A percentile compares a stretch with the other conserved stretches of the same genome.
These are phyloP conservation scores for Subacronicta megacephala DNA, from an alignment of 2,888 invertebrate species.

Conservation along the genomic window DNA sequence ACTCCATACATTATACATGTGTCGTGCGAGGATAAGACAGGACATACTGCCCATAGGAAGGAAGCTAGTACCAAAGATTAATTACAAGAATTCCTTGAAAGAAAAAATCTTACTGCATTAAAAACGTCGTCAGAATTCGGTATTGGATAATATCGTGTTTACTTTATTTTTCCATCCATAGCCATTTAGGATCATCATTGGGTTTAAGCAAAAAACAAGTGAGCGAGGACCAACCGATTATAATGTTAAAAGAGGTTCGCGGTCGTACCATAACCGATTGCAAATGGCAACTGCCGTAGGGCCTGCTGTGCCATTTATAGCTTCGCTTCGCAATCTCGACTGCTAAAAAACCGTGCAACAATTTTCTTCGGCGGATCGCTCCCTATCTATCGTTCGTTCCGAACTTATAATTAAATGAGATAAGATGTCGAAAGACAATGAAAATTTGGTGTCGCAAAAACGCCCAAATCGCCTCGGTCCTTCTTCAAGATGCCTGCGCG, in stretches of 20 bases:
- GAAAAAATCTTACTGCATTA: constrained; percentile 4
- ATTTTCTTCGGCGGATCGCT: constrained; percentile 79
- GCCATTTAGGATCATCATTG: constrained; percentile 72
- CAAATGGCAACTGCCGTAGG: constrained; percentile 88
- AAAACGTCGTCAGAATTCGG: constrained; percentile 32
- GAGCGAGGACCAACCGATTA: constrained; percentile 83
- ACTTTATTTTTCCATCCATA: constrained; percentile 71
- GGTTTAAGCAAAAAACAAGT: constrained; percentile 79
- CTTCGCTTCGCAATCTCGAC: constrained; percentile 84
- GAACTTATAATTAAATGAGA: constrained; percentile 72
- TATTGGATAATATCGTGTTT: constrained; percentile 57
- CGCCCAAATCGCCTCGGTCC: constrained; percentile 59
- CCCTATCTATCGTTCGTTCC: constrained; percentile 74
- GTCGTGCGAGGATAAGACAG: constrained; percentile 19
- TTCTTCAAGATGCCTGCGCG: constrained; percentile 78
- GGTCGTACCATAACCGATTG: constrained; percentile 88
- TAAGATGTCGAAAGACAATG: constrained; percentile 70
- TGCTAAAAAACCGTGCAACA: constrained; percentile 81
- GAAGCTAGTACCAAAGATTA: constrained; percentile 49
- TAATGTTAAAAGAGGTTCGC: constrained; percentile 88
- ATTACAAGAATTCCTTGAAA: constrained; percentile 15
- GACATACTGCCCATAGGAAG: constrained; percentile 55
- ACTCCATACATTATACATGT: constrained; percentile 29
- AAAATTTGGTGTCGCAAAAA: constrained; percentile 69
- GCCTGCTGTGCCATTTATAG: constrained; percentile 84